Percentiles rank a stretch among this genome's conserved stretches.
Conservation (phyloP, 2,113 vertebrate species). For the Poeciliopsis occidentalis region DNA sequence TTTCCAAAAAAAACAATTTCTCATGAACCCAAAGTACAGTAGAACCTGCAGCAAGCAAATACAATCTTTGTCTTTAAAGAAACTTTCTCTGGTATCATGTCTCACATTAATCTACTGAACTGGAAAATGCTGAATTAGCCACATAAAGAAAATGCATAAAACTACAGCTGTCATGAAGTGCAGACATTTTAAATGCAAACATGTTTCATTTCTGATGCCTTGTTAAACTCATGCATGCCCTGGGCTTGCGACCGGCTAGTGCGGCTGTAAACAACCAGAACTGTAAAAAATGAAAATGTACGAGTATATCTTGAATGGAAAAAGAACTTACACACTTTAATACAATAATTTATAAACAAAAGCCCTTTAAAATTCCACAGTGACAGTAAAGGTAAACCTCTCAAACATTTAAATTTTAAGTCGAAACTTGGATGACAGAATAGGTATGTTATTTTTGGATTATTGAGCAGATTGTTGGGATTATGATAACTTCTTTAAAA, state of each 20-base stretch:
- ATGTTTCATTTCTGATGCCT: slow-evolving; percentile 1
- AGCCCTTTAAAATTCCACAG: slow-evolving; percentile 6
- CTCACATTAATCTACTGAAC: neutral
- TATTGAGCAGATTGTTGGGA: slow-evolving; percentile 43
- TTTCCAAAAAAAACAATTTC: slow-evolving; percentile 10
- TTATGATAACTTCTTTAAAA: slow-evolving; percentile 27
- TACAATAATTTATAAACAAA: slow-evolving; percentile 56
- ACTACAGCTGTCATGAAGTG: neutral
- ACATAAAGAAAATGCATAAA: neutral
- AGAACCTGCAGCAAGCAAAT: slow-evolving; percentile 38
- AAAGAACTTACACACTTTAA: slow-evolving; percentile 1
- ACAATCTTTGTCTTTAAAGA: slow-evolving; percentile 60
- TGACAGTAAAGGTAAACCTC: neutral
- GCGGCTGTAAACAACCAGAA: neutral
- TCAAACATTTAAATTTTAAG: neutral
- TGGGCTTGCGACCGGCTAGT: neutral
- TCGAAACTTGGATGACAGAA: neutral
- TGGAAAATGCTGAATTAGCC: neutral
- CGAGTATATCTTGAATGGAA: slow-evolving; percentile 45
- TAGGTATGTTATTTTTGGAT: slow-evolving; percentile 50
- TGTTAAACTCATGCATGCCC: neutral
- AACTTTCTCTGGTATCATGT: neutral
- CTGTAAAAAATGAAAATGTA: slow-evolving; percentile 9
- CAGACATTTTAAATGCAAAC: slow-evolving; percentile 26
- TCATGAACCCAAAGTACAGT: slow-evolving; percentile 14